Evolutionary conservation across 2,797 vertebrate species (phyloP).

Genomic region (Tangara arthus): DNA sequence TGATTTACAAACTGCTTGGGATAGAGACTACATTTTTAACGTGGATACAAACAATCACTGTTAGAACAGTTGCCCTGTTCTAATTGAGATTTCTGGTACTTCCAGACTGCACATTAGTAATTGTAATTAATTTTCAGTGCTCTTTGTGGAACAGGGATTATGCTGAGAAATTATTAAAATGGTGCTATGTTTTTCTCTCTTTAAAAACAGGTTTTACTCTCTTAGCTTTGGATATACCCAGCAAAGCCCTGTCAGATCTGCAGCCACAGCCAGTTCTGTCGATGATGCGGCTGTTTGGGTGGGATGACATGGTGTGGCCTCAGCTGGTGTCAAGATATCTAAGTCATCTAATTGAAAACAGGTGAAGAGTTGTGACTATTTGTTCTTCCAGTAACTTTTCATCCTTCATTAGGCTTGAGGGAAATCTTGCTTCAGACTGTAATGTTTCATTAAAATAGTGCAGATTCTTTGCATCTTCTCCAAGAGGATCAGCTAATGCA

Average conservation of each 20-base stretch:
- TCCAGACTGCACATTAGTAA: not conserved
- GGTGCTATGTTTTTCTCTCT: not conserved
- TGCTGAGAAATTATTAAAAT: not conserved
- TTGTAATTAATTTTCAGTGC: not conserved
- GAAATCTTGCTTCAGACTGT: not conserved
- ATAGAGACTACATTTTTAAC: not conserved
- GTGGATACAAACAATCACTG: not conserved
- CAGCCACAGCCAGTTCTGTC: conserved; percentile 88
- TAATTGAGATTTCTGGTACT: not conserved
- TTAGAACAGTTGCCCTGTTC: not conserved
- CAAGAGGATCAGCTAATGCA: not conserved
- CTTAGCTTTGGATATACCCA: conserved; percentile 88
- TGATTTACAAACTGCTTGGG: not conserved
- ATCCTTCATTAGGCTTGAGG: not conserved
- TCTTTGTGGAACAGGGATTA: not conserved
- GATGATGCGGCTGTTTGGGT: conserved; percentile 91
- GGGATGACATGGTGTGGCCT: conserved; percentile 94
- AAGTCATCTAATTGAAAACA: conserved; percentile 90
- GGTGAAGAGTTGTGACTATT: conserved; percentile 68
- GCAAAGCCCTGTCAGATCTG: conserved; percentile 87
- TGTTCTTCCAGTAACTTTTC: not conserved
- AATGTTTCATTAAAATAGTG: not conserved
- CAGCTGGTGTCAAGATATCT: conserved; percentile 90
- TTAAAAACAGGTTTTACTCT: conserved; percentile 87
- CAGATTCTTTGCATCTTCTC: not conserved